Evolutionary conservation across 2,888 invertebrate genomes (phyloP), one percentile per base, ranked within the genome.

Genomic region (Platycheirus rosarum): DNA sequence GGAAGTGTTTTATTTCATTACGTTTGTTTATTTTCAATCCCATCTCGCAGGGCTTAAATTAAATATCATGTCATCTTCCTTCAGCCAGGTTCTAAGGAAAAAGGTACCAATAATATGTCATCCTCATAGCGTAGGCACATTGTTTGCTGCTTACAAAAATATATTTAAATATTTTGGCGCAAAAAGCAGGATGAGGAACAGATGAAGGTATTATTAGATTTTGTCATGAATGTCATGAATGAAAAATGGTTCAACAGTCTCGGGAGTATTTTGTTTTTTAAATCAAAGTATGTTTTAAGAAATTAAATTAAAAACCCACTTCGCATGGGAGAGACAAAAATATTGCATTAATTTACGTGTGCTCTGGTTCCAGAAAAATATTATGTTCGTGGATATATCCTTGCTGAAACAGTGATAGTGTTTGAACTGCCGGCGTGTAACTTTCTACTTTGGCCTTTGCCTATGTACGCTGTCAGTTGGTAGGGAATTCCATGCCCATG

Each of bases 291-390:
- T 55, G 35, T 55, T 35, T 55, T 20, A 55, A 46, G 40, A 69
- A 63, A 79, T 74, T 40, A 32, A 74, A 79, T 74, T 79, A 74
- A 79, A 63, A 74, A 69, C 48, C 46, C 68, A 69, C 65, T 78
- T 66, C 46, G 16, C 23, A 18, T 32, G 18, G 29, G 14, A 4
- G 42, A 26, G 23, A 49, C 20, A 29, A 9, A 35, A 55, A 8
- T 46, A 16, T 16, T 16, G 4, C 14, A 11, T 5, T 3, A 11
- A 29, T 8, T n/a, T 23, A 23, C 23, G 6, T 44, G 7, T 57
- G 44, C 23, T 23, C 9, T 6, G 3, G 9, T n/a, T n/a, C 1
- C 42, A 32, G 49, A 60, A 68, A 40, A n/a, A 8, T 11, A 14
- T 2, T 37, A 32, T n/a, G 13, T 26, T 49, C 16, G 8, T 29